Evolutionary conservation across 1,140 invertebrate species (phyloP).

Genomic region (Rhopalosiphum padi): DNA sequence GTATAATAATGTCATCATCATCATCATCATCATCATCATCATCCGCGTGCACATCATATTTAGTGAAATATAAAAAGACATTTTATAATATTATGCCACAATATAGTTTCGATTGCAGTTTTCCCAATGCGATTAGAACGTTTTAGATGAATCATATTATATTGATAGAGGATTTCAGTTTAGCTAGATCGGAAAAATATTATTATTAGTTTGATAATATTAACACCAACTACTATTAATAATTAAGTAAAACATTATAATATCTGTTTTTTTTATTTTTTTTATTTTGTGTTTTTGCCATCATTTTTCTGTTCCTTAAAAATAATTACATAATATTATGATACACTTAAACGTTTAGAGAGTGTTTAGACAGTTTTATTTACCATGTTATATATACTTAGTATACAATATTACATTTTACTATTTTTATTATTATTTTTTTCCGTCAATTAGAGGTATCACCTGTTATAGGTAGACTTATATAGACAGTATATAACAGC

Average conservation of each 20-base stretch:
- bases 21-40: neutral
- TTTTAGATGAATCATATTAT: neutral
- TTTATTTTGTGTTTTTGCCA: neutral
- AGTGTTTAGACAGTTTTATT: neutral
- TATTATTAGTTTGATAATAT: neutral
- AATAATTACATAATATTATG: neutral
- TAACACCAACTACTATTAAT: neutral
- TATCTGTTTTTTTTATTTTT: neutral
- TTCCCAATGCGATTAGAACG: neutral
- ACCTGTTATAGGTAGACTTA: neutral
- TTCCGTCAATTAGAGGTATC: neutral
- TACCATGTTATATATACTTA: neutral
- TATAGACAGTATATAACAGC: neutral
- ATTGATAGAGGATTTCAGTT: neutral
- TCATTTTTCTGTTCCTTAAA: neutral
- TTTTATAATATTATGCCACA: neutral
- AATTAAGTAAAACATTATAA: neutral
- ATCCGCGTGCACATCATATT: neutral
- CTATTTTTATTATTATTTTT: neutral
- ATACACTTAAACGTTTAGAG: neutral
- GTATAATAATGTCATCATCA: neutral
- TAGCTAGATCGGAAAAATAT: conserved; percentile 9
- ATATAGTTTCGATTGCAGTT: conserved; percentile 21
- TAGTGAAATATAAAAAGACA: neutral
- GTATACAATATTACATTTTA: neutral